phyloP scores from a whole-genome alignment of 2,113 vertebrate species.

The Tachuris rubrigastra region DNA sequence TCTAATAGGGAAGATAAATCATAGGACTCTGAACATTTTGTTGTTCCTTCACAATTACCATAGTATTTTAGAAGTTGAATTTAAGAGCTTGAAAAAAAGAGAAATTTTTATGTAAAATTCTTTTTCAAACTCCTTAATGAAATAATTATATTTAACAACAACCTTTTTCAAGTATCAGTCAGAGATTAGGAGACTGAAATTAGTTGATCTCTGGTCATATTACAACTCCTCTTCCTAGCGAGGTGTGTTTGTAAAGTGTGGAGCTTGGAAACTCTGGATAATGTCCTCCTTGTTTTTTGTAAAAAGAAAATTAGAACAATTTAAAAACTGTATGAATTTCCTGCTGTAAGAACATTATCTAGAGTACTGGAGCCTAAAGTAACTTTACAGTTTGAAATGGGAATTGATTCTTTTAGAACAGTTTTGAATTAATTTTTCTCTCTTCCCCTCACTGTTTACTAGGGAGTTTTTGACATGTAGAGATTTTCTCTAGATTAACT shows the following conservation, averaged over 20 bases:
- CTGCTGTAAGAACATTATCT: not conserved
- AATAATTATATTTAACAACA: not conserved
- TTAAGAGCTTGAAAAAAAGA: not conserved
- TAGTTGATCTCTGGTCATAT: not conserved
- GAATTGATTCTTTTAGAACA: not conserved
- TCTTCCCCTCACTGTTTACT: not conserved
- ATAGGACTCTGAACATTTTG: not conserved
- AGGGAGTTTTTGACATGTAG: not conserved
- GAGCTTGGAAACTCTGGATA: not conserved
- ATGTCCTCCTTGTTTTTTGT: not conserved
- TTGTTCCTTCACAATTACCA: not conserved
- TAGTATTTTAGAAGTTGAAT: not conserved
- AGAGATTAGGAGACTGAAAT: not conserved
- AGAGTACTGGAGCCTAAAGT: not conserved
- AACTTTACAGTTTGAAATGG: not conserved
- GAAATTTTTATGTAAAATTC: not conserved
- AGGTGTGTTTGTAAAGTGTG: not conserved
- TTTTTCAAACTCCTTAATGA: not conserved
- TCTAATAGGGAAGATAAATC: not conserved
- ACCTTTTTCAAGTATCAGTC: not conserved
- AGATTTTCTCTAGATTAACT: not conserved
- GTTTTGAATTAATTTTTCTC: not conserved
- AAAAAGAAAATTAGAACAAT: not conserved
- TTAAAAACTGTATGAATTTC: not conserved
- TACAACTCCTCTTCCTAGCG: not conserved